Evolutionary conservation across 2,888 invertebrate genomes (phyloP).

Genomic region (Amblyjoppa proteus): DNA sequence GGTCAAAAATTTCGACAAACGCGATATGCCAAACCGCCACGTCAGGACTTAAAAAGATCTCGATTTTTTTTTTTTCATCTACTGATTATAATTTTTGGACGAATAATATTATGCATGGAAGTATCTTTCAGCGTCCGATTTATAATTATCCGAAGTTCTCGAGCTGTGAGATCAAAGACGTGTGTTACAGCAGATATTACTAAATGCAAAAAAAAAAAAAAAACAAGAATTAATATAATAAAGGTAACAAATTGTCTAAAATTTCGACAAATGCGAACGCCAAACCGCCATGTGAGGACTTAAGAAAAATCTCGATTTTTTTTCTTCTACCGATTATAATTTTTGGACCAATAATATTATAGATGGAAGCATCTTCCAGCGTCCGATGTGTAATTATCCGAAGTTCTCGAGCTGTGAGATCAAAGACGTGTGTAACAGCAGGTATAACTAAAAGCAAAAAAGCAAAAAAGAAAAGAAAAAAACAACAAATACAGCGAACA

Average conservation of each 20-base stretch:
- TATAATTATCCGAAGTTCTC: conserved; percentile 23
- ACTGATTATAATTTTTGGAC: not conserved
- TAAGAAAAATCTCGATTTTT: too few species aligned
- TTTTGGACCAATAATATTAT: not conserved
- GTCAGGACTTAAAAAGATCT: too few species aligned
- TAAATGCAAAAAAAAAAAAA: conserved; percentile 14
- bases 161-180: conserved; percentile 71
- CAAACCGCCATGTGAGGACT: too few species aligned
- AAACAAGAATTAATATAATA: not conserved
- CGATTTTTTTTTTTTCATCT: too few species aligned
- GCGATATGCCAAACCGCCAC: too few species aligned
- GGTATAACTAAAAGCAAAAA: conserved; percentile 13
- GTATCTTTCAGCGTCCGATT: not conserved
- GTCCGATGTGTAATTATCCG: conserved; percentile 31
- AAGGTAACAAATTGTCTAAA: too few species aligned
- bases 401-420: conserved; percentile 68
- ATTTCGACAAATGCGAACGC: too few species aligned
- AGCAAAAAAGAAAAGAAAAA: conserved; percentile 19
- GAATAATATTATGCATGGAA: not conserved
- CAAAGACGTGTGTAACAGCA: conserved; percentile 55
- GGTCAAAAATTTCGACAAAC: too few species aligned
- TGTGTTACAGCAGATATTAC: conserved; percentile 12
- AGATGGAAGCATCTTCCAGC: not conserved
- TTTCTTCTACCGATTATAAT: not conserved
- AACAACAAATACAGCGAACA: conserved; percentile 34